Percentiles rank a stretch among this genome's conserved stretches.
Evolutionary conservation across 2,113 vertebrate genomes (phyloP).

Genomic region (Thryonomys swinderianus): DNA sequence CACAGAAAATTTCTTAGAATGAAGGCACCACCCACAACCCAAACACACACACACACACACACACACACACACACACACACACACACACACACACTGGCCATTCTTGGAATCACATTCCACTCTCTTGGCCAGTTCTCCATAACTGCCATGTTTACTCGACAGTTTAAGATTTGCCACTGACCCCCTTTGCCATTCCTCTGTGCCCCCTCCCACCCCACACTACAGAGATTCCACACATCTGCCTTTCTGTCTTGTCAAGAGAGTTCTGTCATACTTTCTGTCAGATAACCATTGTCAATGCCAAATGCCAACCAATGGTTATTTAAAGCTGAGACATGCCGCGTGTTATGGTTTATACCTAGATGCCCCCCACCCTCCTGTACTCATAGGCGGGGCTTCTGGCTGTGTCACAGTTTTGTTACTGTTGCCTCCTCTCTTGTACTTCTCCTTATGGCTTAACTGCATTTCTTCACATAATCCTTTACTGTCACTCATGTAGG

Average conservation of each 20-base stretch:
- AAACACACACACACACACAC: neutral
- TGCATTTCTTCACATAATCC: neutral
- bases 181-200: neutral
- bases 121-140: neutral
- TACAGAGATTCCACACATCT: neutral
- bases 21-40: neutral
- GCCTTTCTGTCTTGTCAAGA: neutral
- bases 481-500: neutral
- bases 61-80: neutral
- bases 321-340: neutral
- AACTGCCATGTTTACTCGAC: neutral
- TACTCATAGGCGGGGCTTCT: neutral
- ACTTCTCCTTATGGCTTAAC: neutral
- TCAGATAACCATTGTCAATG: neutral
- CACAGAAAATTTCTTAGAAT: neutral
- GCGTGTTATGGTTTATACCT: neutral
- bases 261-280: neutral
- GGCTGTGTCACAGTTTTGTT: neutral
- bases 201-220: fast-evolving
- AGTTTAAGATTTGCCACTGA: neutral
- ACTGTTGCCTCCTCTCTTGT: neutral
- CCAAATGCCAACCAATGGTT: neutral
- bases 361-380: neutral
- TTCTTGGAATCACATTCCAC: neutral
- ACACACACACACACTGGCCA: neutral